Evolutionary conservation across 1,140 invertebrate species (phyloP).

Genomic region (Pygmarrhopalites habei): DNA sequence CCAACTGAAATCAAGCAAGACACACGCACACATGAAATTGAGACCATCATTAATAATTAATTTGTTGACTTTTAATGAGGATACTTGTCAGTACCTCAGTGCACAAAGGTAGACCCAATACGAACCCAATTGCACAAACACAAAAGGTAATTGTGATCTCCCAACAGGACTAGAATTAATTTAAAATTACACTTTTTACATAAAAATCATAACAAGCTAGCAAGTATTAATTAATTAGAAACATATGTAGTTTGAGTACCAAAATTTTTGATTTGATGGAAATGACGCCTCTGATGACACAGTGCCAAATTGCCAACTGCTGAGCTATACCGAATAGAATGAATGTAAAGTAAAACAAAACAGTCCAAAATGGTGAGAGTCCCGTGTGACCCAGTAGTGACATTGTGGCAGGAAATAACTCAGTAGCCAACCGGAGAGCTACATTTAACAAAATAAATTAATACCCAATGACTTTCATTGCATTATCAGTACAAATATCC

Average conservation of each 20-base stretch:
- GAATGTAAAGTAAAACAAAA: slow-evolving; percentile 74
- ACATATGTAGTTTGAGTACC: too few relatives aligned
- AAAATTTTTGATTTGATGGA: slow-evolving; percentile 63
- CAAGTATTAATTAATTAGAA: too few relatives aligned
- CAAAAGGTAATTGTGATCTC: slow-evolving; percentile 79
- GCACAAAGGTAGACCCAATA: slow-evolving; percentile 77
- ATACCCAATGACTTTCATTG: slow-evolving; percentile 35
- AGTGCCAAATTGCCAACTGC: slow-evolving; percentile 70
- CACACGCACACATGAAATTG: too few relatives aligned
- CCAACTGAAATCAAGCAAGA: too few relatives aligned
- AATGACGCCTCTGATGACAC: slow-evolving; percentile 70
- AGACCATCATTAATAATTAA: too few relatives aligned
- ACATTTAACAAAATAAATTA: slow-evolving; percentile 47
- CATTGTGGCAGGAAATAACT: slow-evolving; percentile 66
- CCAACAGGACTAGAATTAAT: too few relatives aligned
- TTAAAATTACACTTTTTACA: too few relatives aligned
- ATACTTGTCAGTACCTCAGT: slow-evolving; percentile 85
- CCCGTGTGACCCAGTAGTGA: slow-evolving; percentile 58
- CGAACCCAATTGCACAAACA: slow-evolving; percentile 70
- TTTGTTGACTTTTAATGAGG: too few relatives aligned
- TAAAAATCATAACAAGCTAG: too few relatives aligned
- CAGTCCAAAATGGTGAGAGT: slow-evolving; percentile 75
- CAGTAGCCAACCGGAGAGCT: slow-evolving; percentile 66
- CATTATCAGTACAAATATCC: too few relatives aligned
- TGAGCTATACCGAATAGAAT: slow-evolving; percentile 80